Percentiles rank a stretch among this genome's conserved stretches.
Evolutionary conservation across 2,888 invertebrate species (phyloP).

Genomic region (Buathra laborator): DNA sequence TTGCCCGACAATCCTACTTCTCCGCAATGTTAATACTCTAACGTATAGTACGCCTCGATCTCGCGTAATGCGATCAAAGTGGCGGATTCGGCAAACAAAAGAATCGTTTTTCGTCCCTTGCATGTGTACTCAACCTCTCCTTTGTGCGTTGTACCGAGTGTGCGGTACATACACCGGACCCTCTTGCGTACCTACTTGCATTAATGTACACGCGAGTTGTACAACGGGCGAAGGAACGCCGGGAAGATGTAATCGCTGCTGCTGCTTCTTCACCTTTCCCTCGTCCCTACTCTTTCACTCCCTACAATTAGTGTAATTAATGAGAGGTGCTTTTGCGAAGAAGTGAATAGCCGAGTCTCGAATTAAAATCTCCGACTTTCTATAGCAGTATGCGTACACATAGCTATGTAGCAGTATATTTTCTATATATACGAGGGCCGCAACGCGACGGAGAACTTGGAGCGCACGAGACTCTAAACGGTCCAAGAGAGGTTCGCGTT

Average conservation of each 20-base stretch:
- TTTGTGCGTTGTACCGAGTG: slow-evolving; percentile 2
- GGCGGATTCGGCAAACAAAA: slow-evolving; percentile 49
- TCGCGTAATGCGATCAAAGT: slow-evolving; percentile 43
- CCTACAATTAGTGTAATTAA: slow-evolving; percentile 61
- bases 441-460: slow-evolving; percentile 27
- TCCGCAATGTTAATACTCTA: slow-evolving; percentile 10
- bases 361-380: slow-evolving; percentile 44
- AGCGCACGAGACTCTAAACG: slow-evolving; percentile 41
- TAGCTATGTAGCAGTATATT: neutral
- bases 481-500: slow-evolving; percentile 15
- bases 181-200: slow-evolving; percentile 10
- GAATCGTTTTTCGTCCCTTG: slow-evolving; percentile 45
- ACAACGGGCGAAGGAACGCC: slow-evolving; percentile 33
- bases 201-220: slow-evolving; percentile 23
- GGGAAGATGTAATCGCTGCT: slow-evolving; percentile 58
- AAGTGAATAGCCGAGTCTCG: slow-evolving; percentile 44
- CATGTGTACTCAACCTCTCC: slow-evolving; percentile 28
- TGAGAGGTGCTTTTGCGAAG: slow-evolving; percentile 50
- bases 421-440: neutral
- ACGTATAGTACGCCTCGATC: neutral
- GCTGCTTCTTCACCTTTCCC: slow-evolving; percentile 39
- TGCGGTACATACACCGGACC: slow-evolving; percentile 38
- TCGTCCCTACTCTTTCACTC: slow-evolving; percentile 37
- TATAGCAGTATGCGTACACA: neutral
- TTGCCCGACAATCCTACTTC: slow-evolving; percentile 26